Conservation (phyloP, 2,888 invertebrate species). For the Neoaliturus tenellus region DNA sequence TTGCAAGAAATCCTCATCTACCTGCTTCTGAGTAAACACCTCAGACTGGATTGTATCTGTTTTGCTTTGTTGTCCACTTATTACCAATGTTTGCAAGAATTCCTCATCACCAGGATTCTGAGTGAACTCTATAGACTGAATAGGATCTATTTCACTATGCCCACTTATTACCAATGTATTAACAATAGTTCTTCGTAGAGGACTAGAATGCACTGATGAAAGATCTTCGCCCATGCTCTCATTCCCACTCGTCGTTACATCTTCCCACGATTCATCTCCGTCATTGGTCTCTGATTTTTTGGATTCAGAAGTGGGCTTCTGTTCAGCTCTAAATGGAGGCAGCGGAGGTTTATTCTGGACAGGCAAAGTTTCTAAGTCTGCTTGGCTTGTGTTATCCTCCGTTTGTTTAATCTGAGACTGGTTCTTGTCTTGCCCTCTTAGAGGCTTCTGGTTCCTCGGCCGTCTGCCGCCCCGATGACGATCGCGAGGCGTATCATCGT, state of each 20-base stretch:
- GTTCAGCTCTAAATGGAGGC: constrained; percentile 41
- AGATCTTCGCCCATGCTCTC: constrained; percentile 55
- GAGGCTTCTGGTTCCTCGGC: background rate
- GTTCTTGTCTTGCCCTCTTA: background rate
- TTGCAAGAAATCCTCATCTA: no score
- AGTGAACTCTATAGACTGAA: background rate
- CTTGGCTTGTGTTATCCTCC: background rate
- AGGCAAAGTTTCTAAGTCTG: background rate
- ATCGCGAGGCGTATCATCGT: constrained; percentile 45
- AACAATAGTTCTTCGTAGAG: background rate
- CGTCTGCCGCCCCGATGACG: background rate
- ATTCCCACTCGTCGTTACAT: constrained; percentile 55
- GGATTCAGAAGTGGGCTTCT: background rate
- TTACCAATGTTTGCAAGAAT: no score
- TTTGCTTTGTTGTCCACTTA: no score
- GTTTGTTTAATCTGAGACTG: background rate
- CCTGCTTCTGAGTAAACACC: no score
- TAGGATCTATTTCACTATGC: background rate
- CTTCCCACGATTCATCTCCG: constrained; percentile 59
- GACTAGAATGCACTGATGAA: background rate
- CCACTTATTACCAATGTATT: constrained; percentile 14
- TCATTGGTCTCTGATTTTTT: constrained; percentile 34
- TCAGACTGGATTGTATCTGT: no score
- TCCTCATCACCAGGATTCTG: no score
- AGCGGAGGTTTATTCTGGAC: constrained; percentile 54